phyloP scores from a whole-genome alignment of 2,113 vertebrate species.

The Egretta garzetta region DNA sequence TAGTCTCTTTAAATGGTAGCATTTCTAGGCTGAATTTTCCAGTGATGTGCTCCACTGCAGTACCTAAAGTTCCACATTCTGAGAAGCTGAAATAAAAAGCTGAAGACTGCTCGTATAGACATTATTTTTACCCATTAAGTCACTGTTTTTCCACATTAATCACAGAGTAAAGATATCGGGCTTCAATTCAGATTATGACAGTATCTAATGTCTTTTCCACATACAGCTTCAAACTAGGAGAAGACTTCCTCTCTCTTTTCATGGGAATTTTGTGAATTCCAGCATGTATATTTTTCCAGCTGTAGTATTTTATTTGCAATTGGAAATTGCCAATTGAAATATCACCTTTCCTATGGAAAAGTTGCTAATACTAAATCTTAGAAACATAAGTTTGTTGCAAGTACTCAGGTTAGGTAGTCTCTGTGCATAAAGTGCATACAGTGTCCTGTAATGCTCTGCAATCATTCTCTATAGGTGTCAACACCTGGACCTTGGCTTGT shows the following conservation, averaged over 20 bases:
- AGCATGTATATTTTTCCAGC: conserved; percentile 78
- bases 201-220: conserved; percentile 80
- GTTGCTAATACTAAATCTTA: conserved; percentile 57
- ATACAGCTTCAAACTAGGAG: conserved; percentile 60
- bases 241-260: conserved; percentile 76
- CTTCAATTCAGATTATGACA: conserved; percentile 78
- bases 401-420: neutral
- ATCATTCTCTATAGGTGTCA: neutral
- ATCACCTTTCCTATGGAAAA: conserved; percentile 76
- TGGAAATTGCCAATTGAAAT: conserved; percentile 72
- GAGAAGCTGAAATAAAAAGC: conserved; percentile 54
- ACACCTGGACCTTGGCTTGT: neutral
- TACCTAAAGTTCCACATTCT: conserved; percentile 46
- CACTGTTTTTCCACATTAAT: conserved; percentile 81
- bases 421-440: neutral
- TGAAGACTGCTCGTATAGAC: conserved; percentile 55
- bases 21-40: conserved; percentile 45
- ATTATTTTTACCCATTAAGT: conserved; percentile 68
- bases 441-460: neutral
- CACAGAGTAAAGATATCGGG: conserved; percentile 77
- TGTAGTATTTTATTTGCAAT: conserved; percentile 73
- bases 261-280: conserved; percentile 77
- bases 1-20: neutral
- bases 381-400: conserved; percentile 34
- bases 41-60: conserved; percentile 7